Evolutionary conservation across 2,113 vertebrate genomes (phyloP), one percentile per base, ranked within the genome.

Genomic region (Rhegmatorhina hoffmannsi): DNA sequence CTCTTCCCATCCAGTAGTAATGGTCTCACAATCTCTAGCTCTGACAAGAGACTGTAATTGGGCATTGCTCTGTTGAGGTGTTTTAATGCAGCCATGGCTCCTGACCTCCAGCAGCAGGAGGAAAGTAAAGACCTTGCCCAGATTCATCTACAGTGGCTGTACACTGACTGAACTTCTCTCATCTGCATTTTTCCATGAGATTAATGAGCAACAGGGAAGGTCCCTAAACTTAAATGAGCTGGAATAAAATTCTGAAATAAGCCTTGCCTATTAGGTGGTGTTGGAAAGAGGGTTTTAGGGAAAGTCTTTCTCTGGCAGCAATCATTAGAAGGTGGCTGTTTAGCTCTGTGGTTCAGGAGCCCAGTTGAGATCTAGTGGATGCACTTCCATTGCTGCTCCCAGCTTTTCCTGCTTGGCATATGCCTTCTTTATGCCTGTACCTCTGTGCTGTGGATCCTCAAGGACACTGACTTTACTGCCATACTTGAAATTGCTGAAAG

Each of bases 21-120:
- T 28, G 59, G 79, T 33, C 64, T 77, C 1, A 0, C 64, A 56
- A 11, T 13, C 72, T 31, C 46, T 64, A 94, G 92, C 62, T 86
- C 70, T 58, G 44, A 11, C 9, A 7, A 72, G 72, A 49, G 53
- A 2, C 73, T 46, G 36, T 97, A 96, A 96, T 94, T 96, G 95
- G 95, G 77, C 63, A 58, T 8, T 31, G 69, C 50, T 94, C 62
- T 70, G 79, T 4, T 9, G 56, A 94, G 86, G 31, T 43, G 66
- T 33, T 95, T 84, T 92, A 93, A 96, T 69, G 3, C 89, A 92
- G 90, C 77, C 85, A 29, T 1, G 58, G 94, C 84, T 96, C 95
- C 95, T 96, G 94, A 96, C 94, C 93, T 84, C 74, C 90, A 92
- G 84, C 96, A 96, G 90, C 90, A 76, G 95, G 83, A 82, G 66